Conservation (phyloP, 2,888 invertebrate species). For the Pyralis farinalis region DNA sequence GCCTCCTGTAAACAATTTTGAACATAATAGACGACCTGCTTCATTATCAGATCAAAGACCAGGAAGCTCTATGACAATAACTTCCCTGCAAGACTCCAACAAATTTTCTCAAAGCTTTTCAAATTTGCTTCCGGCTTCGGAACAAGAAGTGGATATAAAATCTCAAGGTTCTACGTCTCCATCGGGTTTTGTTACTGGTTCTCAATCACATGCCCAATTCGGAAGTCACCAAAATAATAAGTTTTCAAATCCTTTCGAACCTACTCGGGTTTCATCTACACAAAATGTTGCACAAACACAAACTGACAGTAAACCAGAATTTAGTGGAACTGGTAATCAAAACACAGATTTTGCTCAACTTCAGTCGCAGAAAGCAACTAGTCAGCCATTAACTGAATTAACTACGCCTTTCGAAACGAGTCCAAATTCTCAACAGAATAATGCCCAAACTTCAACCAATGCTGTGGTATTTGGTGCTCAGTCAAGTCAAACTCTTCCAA, state of each 20-base stretch:
- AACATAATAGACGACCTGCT: constrained; percentile 16
- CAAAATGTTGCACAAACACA: constrained; percentile 2
- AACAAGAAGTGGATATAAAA: constrained; percentile 1
- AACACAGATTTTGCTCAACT: constrained; percentile 15
- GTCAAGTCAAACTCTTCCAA: constrained; percentile 10
- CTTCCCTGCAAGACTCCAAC: constrained; percentile 15
- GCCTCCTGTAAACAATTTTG: constrained; percentile 28
- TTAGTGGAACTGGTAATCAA: no score
- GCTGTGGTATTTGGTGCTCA: constrained; percentile 2
- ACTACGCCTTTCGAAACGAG: constrained; percentile 43
- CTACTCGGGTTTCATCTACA: constrained; percentile 8
- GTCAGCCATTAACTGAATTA: constrained; percentile 39
- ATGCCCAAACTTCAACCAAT: neutral
- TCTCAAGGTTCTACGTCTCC: constrained; percentile 10
- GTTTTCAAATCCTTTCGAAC: constrained; percentile 8
- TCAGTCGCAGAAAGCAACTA: constrained; percentile 29
- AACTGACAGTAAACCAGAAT: constrained; percentile 1
- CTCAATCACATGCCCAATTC: constrained; percentile 12
- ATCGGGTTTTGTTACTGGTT: constrained; percentile 14
- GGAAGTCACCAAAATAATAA: constrained; percentile 17
- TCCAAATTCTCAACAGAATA: neutral
- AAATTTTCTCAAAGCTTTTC: constrained; percentile 15
- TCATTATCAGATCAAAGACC: constrained; percentile 11
- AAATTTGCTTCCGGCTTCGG: neutral
- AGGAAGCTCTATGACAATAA: constrained; percentile 8